Base-by-base conservation (phyloP, 2,888 invertebrate species). In the Molorchus minor region DNA sequence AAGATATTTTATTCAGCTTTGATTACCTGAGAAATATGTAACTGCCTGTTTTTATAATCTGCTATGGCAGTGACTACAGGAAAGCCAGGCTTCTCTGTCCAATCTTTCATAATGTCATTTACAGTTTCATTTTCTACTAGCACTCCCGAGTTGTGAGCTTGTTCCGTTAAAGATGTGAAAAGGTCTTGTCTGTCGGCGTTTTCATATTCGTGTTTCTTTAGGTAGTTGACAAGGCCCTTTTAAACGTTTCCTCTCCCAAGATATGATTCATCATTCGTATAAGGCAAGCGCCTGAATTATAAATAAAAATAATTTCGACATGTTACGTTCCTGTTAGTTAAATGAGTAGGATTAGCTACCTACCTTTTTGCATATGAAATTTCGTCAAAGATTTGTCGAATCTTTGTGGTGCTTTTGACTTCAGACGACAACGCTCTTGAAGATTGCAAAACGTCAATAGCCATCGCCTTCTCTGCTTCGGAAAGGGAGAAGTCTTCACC, bases 231-330 rank as follows among this genome's bases (percentile, higher is more conserved):
- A 1, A 87, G 75, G 2, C 86, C 86, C 7, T 76, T 49, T 82
- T 82, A 74, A 88, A 87, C 0, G 83, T 83, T 17, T 80, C 80
- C 67, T 87, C 86, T 0, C 90, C 90, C 10, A 91, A 81, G 71
- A 89, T 87, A 62, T 87, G 84, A 66, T 86, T 84, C 81, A 92
- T 84, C 91, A 92, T 92, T 62, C 88, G 81, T 58, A 92, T 84
- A 2, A 92, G 79, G 3, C 88, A 86, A 0, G 90, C 87, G 30
- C 91, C 87, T 83, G 62, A 5, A 44, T 13, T 10, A n/a, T n/a
- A n/a, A n/a, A n/a, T n/a, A n/a, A n/a, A n/a, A n/a, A n/a, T n/a
- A n/a, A n/a, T n/a, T n/a, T n/a, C n/a, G n/a, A n/a, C n/a, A n/a
- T n/a, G n/a, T n/a, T n/a, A n/a, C n/a, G n/a, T n/a, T n/a, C n/a